These are phyloP conservation scores for Drosophila robusta DNA, from an alignment of 2,888 invertebrate species.

Conservation along the genomic window DNA sequence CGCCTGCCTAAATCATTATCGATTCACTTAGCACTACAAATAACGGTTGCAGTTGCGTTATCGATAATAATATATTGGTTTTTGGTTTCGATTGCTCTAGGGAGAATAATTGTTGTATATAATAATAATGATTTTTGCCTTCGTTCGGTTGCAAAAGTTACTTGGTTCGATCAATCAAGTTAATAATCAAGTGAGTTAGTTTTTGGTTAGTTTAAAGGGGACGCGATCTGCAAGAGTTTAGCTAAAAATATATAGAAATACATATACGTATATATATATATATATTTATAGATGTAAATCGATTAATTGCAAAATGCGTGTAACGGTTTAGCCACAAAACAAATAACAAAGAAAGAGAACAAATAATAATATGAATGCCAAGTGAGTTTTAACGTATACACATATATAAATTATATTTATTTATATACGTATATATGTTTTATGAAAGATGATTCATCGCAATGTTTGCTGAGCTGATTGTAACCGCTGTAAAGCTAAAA, in stretches of 20 bases:
- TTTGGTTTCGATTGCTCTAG: slow-evolving; percentile 35
- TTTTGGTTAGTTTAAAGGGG: slow-evolving; percentile 48
- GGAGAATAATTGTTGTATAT: slow-evolving; percentile 8
- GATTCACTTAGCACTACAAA: slow-evolving; percentile 31
- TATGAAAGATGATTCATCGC: slow-evolving; percentile 1
- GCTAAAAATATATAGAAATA: slow-evolving; percentile 81
- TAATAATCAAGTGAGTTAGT: slow-evolving; percentile 35
- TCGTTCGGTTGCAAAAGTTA: slow-evolving; percentile 33
- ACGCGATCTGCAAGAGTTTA: slow-evolving; percentile 78
- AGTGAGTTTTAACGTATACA: not conserved
- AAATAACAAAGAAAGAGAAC: slow-evolving; percentile 18
- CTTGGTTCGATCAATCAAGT: slow-evolving; percentile 17
- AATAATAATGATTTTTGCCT: slow-evolving; percentile 15
- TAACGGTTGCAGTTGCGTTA: slow-evolving; percentile 35
- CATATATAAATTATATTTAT: not conserved
- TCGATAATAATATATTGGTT: slow-evolving; percentile 24
- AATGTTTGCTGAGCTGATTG: not conserved
- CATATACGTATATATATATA: slow-evolving; percentile 43
- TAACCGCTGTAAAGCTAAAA: not conserved
- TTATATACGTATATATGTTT: not conserved
- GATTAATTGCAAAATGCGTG: slow-evolving; percentile 58
- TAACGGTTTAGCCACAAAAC: slow-evolving; percentile 54
- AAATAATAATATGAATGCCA: slow-evolving; percentile 18
- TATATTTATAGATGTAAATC: slow-evolving; percentile 50
- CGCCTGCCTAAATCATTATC: slow-evolving; percentile 55